phyloP scores from a whole-genome alignment of 2,888 invertebrate species.

The Abrostola triplasia region DNA sequence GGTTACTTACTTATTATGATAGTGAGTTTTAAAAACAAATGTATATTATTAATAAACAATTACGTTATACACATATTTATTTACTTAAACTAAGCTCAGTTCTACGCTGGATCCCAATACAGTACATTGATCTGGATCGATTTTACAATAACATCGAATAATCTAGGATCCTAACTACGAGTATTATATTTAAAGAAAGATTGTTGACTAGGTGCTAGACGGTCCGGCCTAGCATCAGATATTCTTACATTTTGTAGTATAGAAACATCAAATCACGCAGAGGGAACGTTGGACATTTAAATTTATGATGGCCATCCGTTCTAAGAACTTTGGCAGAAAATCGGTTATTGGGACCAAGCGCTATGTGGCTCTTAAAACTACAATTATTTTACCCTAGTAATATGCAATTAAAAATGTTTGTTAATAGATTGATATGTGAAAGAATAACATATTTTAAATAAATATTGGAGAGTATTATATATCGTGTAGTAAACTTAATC shows the following conservation, averaged over 20 bases:
- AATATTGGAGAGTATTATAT: not conserved
- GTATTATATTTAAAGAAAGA: not conserved
- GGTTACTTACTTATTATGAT: not conserved
- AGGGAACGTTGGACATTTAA: too few species aligned
- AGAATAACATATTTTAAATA: not conserved
- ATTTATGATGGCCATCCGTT: too few species aligned
- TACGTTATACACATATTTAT: not conserved
- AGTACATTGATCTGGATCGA: not conserved
- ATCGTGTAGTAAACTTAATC: not conserved
- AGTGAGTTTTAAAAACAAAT: not conserved
- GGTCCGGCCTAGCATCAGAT: too few species aligned
- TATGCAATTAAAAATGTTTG: not conserved
- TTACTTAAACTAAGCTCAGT: not conserved
- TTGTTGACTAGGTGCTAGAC: not conserved
- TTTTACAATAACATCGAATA: not conserved
- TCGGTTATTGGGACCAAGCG: constrained; percentile 1
- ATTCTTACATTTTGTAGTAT: too few species aligned
- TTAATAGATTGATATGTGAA: constrained; percentile 1
- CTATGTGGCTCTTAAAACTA: not conserved
- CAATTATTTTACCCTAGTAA: not conserved
- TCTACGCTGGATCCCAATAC: constrained; percentile 2
- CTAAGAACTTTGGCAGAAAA: not conserved
- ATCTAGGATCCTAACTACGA: not conserved
- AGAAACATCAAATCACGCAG: too few species aligned
- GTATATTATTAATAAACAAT: not conserved